These are phyloP conservation scores for Drosophila sordidula DNA, from an alignment of 2,888 invertebrate species.

Conservation along the genomic window DNA sequence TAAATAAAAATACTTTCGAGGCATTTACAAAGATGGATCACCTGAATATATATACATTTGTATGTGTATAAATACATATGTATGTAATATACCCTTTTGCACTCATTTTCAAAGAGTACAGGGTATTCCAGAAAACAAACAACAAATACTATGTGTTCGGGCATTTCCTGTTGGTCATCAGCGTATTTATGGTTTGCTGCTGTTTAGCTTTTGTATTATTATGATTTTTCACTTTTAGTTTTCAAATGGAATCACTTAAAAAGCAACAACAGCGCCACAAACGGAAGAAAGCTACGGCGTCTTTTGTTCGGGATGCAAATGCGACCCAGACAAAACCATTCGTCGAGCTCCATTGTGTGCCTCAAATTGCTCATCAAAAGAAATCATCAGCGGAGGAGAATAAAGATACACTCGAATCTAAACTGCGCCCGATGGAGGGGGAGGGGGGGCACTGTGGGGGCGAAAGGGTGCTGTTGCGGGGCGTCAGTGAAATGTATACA, in stretches of 20 bases:
- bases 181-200: conserved; percentile 27
- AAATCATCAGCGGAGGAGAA: conserved; percentile 56
- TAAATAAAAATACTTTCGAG: too few species aligned
- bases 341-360: conserved; percentile 52
- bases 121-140: background rate
- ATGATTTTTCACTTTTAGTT: conserved; percentile 54
- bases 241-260: conserved; percentile 65
- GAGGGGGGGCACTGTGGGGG: background rate
- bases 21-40: too few species aligned
- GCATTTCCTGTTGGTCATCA: conserved; percentile 54
- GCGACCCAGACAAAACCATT: conserved; percentile 53
- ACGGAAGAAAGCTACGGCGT: conserved; percentile 66
- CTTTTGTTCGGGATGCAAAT: conserved; percentile 75
- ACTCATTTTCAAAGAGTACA: background rate
- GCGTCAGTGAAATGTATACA: conserved; percentile 25
- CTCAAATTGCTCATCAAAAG: conserved; percentile 67
- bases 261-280: conserved; percentile 8
- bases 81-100: too few species aligned
- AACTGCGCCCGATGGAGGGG: background rate
- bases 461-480: conserved; percentile 1
- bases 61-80: too few species aligned
- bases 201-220: conserved; percentile 39
- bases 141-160: conserved; percentile 4
- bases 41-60: too few species aligned
- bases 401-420: background rate